phyloP scores from a whole-genome alignment of 1,140 invertebrate genomes.

The Drosophila micromelanica region DNA sequence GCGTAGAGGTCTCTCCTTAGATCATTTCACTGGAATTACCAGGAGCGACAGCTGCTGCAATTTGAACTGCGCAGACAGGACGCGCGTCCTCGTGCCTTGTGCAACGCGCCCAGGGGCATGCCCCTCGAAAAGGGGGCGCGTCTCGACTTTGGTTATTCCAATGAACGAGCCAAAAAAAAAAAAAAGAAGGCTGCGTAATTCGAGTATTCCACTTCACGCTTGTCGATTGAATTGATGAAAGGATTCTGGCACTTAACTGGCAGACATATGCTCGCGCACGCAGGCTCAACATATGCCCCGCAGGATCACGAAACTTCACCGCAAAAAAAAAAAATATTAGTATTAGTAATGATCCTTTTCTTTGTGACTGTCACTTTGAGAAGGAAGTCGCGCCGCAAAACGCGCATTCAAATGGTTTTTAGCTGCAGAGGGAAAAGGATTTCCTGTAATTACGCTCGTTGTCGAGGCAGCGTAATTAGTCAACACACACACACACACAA shows the following conservation, averaged over 20 bases:
- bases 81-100: slow-evolving; percentile 43
- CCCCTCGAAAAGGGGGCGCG: background rate
- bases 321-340: slow-evolving; percentile 34
- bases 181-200: slow-evolving; percentile 47
- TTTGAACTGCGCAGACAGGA: slow-evolving; percentile 37
- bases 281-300: slow-evolving; percentile 55
- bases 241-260: slow-evolving; percentile 41
- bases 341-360: slow-evolving; percentile 51
- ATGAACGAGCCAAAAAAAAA: slow-evolving; percentile 6
- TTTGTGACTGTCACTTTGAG: slow-evolving; percentile 39
- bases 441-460: slow-evolving; percentile 71
- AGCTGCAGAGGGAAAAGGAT: slow-evolving; percentile 66
- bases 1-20: slow-evolving; percentile 18
- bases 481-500: slow-evolving; percentile 15
- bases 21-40: slow-evolving; percentile 21
- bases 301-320: slow-evolving; percentile 18
- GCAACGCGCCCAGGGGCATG: background rate
- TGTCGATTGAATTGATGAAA: slow-evolving; percentile 43
- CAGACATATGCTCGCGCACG: slow-evolving; percentile 24
- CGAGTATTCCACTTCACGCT: slow-evolving; percentile 56
- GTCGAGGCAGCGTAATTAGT: slow-evolving; percentile 65
- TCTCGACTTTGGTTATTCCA: slow-evolving; percentile 8
- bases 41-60: slow-evolving; percentile 38
- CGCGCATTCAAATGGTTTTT: slow-evolving; percentile 16
- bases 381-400: slow-evolving; percentile 43